Conservation (phyloP, 92 coral and sea anemone species). For the Zoanthus sansibaricus region DNA sequence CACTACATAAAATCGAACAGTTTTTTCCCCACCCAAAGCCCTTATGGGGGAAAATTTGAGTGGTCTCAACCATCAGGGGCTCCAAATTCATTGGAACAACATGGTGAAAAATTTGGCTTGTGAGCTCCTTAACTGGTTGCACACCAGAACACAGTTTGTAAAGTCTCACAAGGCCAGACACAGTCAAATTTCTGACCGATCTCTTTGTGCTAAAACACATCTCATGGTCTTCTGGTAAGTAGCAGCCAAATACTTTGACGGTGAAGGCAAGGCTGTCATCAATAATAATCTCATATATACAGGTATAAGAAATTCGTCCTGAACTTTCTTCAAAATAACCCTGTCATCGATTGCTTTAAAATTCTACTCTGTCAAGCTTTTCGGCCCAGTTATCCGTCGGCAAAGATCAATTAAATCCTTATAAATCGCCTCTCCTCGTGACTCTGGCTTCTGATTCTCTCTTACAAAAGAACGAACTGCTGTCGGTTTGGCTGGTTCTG, state of each 20-base stretch:
- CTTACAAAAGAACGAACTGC: conserved; percentile 7
- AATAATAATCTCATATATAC: conserved; percentile 24
- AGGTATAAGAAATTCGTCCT: conserved; percentile 32
- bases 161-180: conserved; percentile 27
- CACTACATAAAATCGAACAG: conserved; percentile 12
- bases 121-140: conserved; percentile 22
- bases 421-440: conserved; percentile 10
- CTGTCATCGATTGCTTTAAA: conserved; percentile 32
- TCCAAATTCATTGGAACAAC: conserved; percentile 36
- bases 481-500: conserved; percentile 21
- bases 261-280: conserved; percentile 48
- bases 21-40: conserved; percentile 10
- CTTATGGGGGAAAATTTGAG: conserved; percentile 18
- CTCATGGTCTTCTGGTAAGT: conserved; percentile 34
- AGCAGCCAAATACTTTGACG: conserved; percentile 48
- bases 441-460: conserved; percentile 22
- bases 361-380: conserved; percentile 36
- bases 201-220: conserved; percentile 37
- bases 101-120: conserved; percentile 41
- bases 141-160: conserved; percentile 51
- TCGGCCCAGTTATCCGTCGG: conserved; percentile 14
- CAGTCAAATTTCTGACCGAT: conserved; percentile 42
- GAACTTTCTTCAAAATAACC: conserved; percentile 33
- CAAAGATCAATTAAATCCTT: conserved; percentile 32
- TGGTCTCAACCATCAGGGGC: conserved; percentile 28